Evolutionary conservation across 2,797 vertebrate species (phyloP).

Genomic region (Ara ararauna): DNA sequence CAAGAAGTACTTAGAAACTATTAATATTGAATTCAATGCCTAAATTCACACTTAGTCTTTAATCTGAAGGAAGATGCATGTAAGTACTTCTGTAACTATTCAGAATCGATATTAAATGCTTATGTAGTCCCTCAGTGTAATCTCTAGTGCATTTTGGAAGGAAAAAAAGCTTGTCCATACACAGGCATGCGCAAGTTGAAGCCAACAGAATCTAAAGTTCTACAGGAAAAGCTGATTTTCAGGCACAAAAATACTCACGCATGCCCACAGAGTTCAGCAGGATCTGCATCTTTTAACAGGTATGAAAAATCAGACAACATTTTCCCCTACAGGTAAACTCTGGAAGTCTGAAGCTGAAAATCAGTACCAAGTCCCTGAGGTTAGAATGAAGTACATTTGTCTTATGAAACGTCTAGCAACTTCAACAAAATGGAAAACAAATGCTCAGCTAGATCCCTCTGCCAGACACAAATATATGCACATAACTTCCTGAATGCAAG

Average conservation of each 20-base stretch:
- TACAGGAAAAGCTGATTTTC: not conserved
- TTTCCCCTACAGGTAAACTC: not conserved
- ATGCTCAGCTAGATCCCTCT: not conserved
- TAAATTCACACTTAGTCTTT: not conserved
- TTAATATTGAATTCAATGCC: not conserved
- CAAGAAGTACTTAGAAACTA: not conserved
- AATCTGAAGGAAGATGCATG: not conserved
- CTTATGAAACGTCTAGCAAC: not conserved
- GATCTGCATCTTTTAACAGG: not conserved
- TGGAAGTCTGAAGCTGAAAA: not conserved
- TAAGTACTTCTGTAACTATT: not conserved
- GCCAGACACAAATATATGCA: not conserved
- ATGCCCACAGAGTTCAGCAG: not conserved
- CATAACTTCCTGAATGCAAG: not conserved
- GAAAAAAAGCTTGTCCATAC: not conserved
- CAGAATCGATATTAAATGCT: not conserved
- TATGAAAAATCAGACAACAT: not conserved
- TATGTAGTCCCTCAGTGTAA: not conserved
- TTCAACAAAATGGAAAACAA: not conserved
- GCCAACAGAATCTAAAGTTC: not conserved
- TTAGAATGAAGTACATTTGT: not conserved
- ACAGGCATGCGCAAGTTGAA: rapidly evolving
- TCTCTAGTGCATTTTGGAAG: not conserved
- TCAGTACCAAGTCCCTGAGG: not conserved
- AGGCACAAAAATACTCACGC: not conserved